Conservation (phyloP, 1,140 invertebrate genomes). For the Holcopasites calliopsidis region DNA sequence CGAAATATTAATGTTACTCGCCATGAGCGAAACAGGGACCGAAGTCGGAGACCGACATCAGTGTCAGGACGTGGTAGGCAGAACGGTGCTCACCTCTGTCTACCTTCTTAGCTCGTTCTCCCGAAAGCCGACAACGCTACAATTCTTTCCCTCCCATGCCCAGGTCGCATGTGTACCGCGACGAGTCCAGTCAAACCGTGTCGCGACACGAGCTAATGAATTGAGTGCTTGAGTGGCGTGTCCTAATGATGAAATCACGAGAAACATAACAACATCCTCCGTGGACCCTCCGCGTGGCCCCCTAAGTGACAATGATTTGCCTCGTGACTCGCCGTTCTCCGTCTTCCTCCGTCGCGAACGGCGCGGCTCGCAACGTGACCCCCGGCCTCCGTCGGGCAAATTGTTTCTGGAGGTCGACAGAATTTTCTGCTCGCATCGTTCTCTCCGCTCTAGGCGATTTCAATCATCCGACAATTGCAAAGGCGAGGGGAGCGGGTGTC, state of each 20-base stretch:
- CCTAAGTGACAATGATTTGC: constrained; percentile 62
- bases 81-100: constrained; percentile 33
- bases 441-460: neutral
- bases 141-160: neutral
- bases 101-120: constrained; percentile 10
- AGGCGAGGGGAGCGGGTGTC: no score
- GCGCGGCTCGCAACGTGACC: constrained; percentile 30
- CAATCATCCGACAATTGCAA: neutral
- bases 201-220: constrained; percentile 54
- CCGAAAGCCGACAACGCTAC: constrained; percentile 12
- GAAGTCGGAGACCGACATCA: constrained; percentile 38
- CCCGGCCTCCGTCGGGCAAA: neutral
- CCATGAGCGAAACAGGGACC: constrained; percentile 49
- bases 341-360: neutral
- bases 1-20: constrained; percentile 61
- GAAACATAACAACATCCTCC: constrained; percentile 63
- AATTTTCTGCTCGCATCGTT: constrained; percentile 11
- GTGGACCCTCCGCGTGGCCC: neutral
- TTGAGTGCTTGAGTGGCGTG: constrained; percentile 60
- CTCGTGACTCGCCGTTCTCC: constrained; percentile 48
- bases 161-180: no score
- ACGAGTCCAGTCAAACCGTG: constrained; percentile 38
- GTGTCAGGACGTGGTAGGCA: constrained; percentile 64
- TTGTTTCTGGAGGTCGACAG: constrained; percentile 17
- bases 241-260: constrained; percentile 61